A percentile compares a stretch with the other conserved stretches of the same genome.
Conservation (phyloP, 2,888 invertebrate species). For the Chydorus sphaericus region DNA sequence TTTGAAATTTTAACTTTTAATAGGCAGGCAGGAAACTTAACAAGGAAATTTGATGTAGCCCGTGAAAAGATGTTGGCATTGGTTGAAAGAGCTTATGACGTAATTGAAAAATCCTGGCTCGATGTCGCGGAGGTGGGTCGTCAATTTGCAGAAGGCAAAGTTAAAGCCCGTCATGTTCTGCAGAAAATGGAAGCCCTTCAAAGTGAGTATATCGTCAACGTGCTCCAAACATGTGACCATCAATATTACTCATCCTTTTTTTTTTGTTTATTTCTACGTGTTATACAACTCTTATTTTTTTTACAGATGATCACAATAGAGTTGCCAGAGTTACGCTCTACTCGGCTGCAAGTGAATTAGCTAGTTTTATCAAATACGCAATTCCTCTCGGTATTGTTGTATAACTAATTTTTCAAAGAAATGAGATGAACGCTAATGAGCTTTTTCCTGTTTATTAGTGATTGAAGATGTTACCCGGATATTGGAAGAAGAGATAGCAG, state of each 20-base stretch:
- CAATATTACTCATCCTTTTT: background rate
- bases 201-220: background rate
- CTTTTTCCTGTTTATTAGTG: too few species aligned
- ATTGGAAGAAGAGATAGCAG: conserved; percentile 5
- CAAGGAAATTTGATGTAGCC: background rate
- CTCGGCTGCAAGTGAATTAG: too few species aligned
- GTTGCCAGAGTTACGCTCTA: too few species aligned
- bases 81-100: background rate
- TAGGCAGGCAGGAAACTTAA: background rate
- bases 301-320: too few species aligned
- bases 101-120: conserved; percentile 1
- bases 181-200: background rate
- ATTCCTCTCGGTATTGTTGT: too few species aligned
- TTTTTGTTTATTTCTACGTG: background rate
- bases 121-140: background rate
- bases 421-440: too few species aligned
- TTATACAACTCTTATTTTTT: too few species aligned
- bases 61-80: background rate
- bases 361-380: too few species aligned
- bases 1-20: background rate
- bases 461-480: conserved; percentile 4
- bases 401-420: too few species aligned
- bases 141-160: background rate
- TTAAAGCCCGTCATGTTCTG: background rate
- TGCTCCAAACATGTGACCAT: too few species aligned